Conservation (phyloP, 2,888 invertebrate genomes). For the Ophion obscuratus region DNA sequence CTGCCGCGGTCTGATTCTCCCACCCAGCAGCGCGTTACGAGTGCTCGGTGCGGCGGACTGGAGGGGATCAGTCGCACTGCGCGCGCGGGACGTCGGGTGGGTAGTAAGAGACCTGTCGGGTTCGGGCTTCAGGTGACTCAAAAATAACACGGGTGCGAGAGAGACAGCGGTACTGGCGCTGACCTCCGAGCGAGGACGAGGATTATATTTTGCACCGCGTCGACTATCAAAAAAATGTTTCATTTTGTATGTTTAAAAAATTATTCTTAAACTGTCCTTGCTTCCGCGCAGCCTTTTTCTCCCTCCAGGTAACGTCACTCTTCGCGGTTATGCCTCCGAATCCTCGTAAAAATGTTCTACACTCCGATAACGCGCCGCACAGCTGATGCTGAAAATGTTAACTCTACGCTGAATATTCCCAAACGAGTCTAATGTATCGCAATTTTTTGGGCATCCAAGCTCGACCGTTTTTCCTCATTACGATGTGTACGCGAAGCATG, state of each 20-base stretch:
- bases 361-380: not conserved
- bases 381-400: not conserved
- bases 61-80: not conserved
- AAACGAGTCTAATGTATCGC: not conserved
- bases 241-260: not conserved
- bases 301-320: not conserved
- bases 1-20: not conserved
- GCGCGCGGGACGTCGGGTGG: not conserved
- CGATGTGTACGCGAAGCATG: not conserved
- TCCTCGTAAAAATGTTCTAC: not conserved
- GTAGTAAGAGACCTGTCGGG: not conserved
- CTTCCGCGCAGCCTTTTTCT: not conserved
- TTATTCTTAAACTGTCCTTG: not conserved
- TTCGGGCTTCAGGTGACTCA: not conserved
- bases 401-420: not conserved
- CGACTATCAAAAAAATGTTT: constrained; percentile 1
- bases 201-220: not conserved
- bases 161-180: not conserved
- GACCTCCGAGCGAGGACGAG: not conserved
- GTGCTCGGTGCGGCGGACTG: not conserved
- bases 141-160: not conserved
- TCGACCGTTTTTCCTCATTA: not conserved
- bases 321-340: not conserved
- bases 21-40: not conserved
- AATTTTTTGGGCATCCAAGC: not conserved